These are phyloP conservation scores for Ceuthmochares aereus DNA, from an alignment of 2,113 vertebrate species.

Conservation along the genomic window DNA sequence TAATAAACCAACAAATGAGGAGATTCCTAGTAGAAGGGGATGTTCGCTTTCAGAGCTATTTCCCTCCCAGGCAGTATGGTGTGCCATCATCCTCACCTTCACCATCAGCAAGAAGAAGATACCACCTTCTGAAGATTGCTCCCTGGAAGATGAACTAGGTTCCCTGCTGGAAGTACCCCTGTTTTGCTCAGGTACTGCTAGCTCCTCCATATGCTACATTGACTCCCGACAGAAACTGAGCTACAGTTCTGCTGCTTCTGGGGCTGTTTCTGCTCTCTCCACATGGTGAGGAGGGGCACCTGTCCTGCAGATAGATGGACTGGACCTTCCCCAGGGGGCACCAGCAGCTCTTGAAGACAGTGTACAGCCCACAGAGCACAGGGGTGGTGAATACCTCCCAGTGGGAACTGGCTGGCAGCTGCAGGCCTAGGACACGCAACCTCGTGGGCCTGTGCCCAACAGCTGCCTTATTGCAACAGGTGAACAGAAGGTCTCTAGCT, in stretches of 20 bases:
- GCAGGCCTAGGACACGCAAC: background rate
- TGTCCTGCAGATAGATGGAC: background rate
- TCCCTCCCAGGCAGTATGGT: background rate
- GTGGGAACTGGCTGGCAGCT: background rate
- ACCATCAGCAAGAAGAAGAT: background rate
- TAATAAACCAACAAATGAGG: background rate
- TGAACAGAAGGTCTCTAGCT: background rate
- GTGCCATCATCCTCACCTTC: background rate
- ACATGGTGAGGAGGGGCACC: background rate
- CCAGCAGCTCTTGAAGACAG: background rate
- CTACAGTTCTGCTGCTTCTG: background rate
- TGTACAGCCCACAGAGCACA: background rate
- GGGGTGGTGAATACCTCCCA: background rate
- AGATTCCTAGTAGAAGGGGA: background rate
- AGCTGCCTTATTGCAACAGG: background rate
- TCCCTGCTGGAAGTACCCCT: background rate
- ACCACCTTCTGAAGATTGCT: background rate
- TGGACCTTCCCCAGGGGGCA: background rate
- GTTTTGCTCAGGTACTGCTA: background rate
- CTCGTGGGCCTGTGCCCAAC: accelerated
- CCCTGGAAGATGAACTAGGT: background rate
- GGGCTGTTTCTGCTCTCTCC: background rate
- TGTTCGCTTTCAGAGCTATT: background rate
- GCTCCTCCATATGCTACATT: background rate
- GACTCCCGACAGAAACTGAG: background rate